Evolutionary conservation across 2,113 vertebrate genomes (phyloP), one percentile per base, ranked within the genome.

Genomic region (Sakesphorus luctuosus): DNA sequence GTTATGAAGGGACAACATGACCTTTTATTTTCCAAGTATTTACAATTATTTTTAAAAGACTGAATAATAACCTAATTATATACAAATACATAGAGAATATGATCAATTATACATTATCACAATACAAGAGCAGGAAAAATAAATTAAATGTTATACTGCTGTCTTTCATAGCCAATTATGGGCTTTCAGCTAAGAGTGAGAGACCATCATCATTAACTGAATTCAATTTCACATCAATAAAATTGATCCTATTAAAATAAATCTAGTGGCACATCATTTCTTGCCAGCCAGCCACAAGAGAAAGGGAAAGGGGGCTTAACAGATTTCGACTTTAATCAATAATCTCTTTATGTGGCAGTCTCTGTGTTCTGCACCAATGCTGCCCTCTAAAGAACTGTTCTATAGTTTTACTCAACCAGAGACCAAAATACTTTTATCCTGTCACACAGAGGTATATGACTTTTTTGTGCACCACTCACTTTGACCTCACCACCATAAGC

Each of bases 181-280:
- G 50, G 49, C 53, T 88, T 62, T 58, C 90, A 82, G 38, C 66
- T 95, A 53, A 87, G 79, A 89, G 52, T 52, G 67, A 92, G 55
- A 89, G 65, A 82, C 49, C 67, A 49, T 80, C 67, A 73, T 73
- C 46, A 89, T 92, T 90, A 96, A 83, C 33, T 61, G n/a, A 94
- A 96, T 78, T 71, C 71, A 85, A 91, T 89, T 94, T 89, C 73
- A 66, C 73, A 82, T 75, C 40, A 67, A 94, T 66, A 94, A 92
- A 90, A 87, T 63, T 86, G 81, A 93, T 92, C 69, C 69, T 55
- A 75, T 94, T 95, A 97, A 95, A 97, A 94, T 74, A 93, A 92
- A 92, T 23, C 38, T 75, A 47, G 61, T 77, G 71, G 78, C 50
- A 93, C 47, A 62, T 52, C 94, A 74, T 38, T 72, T 86, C 46